Base-by-base conservation (phyloP, 2,888 invertebrate species). In the Arrhopalites spinosus region DNA sequence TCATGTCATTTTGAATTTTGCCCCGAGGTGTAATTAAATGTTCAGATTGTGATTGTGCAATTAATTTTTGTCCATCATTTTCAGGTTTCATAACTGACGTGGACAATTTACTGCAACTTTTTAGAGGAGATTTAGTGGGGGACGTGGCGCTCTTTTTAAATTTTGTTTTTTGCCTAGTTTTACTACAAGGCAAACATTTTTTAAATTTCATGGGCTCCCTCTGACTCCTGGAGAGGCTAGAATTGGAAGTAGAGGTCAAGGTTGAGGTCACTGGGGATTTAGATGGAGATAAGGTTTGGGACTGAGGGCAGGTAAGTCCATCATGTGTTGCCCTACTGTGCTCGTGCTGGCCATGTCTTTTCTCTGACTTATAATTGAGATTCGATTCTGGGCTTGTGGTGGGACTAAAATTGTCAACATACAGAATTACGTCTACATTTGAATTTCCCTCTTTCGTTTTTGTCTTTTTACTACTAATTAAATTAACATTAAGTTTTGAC, bases 311-410 rank as follows among this genome's bases (percentile, higher is more conserved):
- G 69, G 27, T 8, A 59, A 59, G 15, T 36, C 71, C 59, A 36
- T 59, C 59, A 71, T 43, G 30, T 63, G 63, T 63, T 63, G 53
- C 15, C 36, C 36, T 36, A 36, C 36, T 7, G 36, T 36, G 53
- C 23, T 71, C n/a, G 36, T 27, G 7, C 23, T 59, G 20, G 53
- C 3, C n/a, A 17, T 53, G 53, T 53, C n/a, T 25, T 59, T 20
- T 25, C 17, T 61, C 23, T 63, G 72, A 72, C 23, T 72, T 61
- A 63, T 13, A 45, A 71, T 75, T 66, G 63, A 66, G n/a, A 70
- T 70, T n/a, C 64, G 75, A 64, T 75, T 70, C 71, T 75, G 70
- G 75, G 71, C 53, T 45, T 75, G 75, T 36, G 75, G 71, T 56
- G 75, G 75, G 56, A 66, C 75, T 75, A 70, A 59, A 72, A 72